Base-by-base conservation (phyloP, 92 coral and sea anemone species). In the Parazoanthus darwini region DNA sequence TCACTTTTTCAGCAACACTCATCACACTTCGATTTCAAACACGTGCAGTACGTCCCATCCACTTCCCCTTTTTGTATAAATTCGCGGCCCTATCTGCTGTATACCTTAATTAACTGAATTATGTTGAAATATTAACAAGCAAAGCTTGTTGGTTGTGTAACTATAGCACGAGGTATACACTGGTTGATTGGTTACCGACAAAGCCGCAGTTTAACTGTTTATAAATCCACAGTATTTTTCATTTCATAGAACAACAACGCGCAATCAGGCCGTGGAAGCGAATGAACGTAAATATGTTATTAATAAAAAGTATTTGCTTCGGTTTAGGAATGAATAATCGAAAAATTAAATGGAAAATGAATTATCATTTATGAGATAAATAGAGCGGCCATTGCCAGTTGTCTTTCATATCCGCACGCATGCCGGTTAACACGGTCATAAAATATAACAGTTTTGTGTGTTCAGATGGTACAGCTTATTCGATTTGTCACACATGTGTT, bases 181-280 rank as follows among this genome's bases (percentile, higher is more conserved):
- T 38, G 74, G 74, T 58, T 81, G 85, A 79, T 79, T 79, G 82
- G 82, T 35, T 58, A 29, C 67, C 38, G 29, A 76, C 39, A 76
- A 76, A 76, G 15, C 80, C 51, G 11, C 80, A 39, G 25, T 76
- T 44, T 42, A 6, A 63, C 26, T 63, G 70, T 63, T 63, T 63
- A 20, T 63, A 63, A 22, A 63, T 18, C 70, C n/a, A 63, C 70
- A 20, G 5, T 58, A 22, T 23, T 18, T 18, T 7, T 63, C 26
- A 63, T 23, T 22, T 63, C 70, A 63, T 13, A 58, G 66, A 18
- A 58, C 20, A 22, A 18, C 66, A 58, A 13, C 20, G 6, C 10
- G 15, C 58, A 8, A 29, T 29, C 33, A 29, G 33, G 33, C 33
- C 33, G 33, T 29, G 33, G 33, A 29, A 29, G 33, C 33, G 33